Evolutionary conservation across 1,140 invertebrate species (phyloP), one percentile per base, ranked within the genome.

Genomic region (Zaprionus taronus): DNA sequence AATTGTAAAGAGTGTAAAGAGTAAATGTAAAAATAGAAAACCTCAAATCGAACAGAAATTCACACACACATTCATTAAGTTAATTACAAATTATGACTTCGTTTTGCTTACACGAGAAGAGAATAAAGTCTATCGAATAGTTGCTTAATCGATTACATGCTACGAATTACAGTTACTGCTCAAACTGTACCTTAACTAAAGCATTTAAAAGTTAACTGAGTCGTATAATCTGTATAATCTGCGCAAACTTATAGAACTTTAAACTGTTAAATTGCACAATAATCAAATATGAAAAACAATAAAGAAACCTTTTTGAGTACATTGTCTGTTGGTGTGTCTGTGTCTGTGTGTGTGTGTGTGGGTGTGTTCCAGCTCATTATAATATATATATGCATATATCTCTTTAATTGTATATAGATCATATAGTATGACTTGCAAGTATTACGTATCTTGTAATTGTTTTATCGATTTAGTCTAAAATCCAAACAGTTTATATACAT

Each of bases 11-110:
- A 38, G 38, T 36, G 58, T 63, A 71, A 68, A 49, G 60, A 44
- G 41, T 58, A 71, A 69, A 55, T 74, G 72, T 75, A 83, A 86
- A 89, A 87, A 81, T 89, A 87, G 74, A 89, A 83, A 87, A 87
- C 77, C 65, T 81, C 64, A 71, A 79, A 81, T 79, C 77, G 72
- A 87, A 87, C 69, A 87, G 70, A 87, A 87, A 83, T 78, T 76
- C 24, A 26, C 63, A 79, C 67, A 61, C 67, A 89, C 41, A 7
- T 17, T 47, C 17, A 47, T 89, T 81, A 89, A 64, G 57, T 89
- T 67, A 90, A 90, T 90, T 90, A 90, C 81, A 90, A 89, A 90
- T 85, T 90, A 90, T 90, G 85, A 90, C 85, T 90, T 90, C 85
- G 84, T 90, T 85, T 89, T 83, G 85, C 85, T 90, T 90, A 89